These are phyloP conservation scores for Sarotherodon lohbergeri DNA, from an alignment of 2,113 vertebrate genomes.

Conservation along the genomic window DNA sequence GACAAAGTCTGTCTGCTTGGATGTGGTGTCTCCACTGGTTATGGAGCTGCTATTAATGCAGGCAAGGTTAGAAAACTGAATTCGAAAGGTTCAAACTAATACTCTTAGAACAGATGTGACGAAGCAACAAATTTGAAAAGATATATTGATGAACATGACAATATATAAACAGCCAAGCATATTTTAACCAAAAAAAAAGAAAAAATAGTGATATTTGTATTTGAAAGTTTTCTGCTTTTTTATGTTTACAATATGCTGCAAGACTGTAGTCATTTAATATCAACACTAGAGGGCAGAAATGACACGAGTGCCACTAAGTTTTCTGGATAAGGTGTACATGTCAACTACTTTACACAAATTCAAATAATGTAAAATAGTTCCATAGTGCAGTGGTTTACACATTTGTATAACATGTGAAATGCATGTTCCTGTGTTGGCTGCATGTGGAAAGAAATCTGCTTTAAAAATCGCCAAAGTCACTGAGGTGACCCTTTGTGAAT, in stretches of 20 bases:
- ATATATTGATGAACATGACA: background rate
- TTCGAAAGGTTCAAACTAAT: background rate
- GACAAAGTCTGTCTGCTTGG: conserved; percentile 47
- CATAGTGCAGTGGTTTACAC: background rate
- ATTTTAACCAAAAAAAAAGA: background rate
- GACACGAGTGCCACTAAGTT: background rate
- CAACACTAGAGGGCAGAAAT: background rate
- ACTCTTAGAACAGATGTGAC: background rate
- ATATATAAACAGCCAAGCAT: background rate
- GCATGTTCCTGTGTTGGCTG: background rate
- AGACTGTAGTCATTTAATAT: background rate
- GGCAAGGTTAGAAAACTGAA: conserved; percentile 17
- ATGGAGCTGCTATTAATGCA: conserved; percentile 32
- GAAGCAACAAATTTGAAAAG: background rate
- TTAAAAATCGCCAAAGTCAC: background rate
- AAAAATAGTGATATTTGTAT: background rate
- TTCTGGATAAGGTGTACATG: background rate
- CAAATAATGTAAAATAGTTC: background rate
- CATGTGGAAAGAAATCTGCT: background rate
- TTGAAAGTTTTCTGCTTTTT: background rate
- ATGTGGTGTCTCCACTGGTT: conserved; percentile 48
- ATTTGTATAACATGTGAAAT: background rate
- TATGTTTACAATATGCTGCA: background rate
- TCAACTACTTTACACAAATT: background rate
- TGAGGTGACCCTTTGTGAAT: background rate